Evolutionary conservation across 2,797 vertebrate genomes (phyloP), one percentile per base, ranked within the genome.

Genomic region (Chaunax sp.): DNA sequence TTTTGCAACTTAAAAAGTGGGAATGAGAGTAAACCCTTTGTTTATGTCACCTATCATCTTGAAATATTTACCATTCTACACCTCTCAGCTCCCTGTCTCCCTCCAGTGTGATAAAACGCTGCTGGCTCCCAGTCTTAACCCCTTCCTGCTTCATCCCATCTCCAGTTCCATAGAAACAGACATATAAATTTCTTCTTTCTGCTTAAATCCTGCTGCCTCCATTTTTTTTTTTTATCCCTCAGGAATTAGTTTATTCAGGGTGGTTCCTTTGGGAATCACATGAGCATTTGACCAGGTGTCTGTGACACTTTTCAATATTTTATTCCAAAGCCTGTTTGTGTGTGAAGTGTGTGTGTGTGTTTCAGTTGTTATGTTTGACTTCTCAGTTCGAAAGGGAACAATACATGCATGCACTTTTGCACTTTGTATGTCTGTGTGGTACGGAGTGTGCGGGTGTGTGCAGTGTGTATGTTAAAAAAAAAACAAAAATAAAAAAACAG

Each of bases 1-100:
- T 92, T 90, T 90, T 92, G 89, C 87, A 90, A 90, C 86, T 91
- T 93, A 89, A 92, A 93, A 93, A 93, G 83, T 90, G 78, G 70
- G 87, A 91, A 91, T 90, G 82, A 91, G 82, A 89, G 86, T 87
- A 93, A 92, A 92, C 85, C 90, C 90, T 92, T 92, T 94, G 90
- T 93, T 94, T 92, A 89, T 94, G 92, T 93, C 92, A 91, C 90
- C 92, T 87, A 92, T 93, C 91, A 92, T 87, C 80, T 87, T 93
- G 93, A 94, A 93, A 93, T 93, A 93, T 93, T 92, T 92, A 89
- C 92, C 80, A 78, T 91, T 85, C 85, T 77, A 78, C 58, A 22
- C 86, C 90, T 89, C 85, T 83, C 83, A 59, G 81, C 90, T 89
- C 76, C 84, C 86, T 86, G 88, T 91, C 92, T 92, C 83, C 91